Evolutionary conservation across 2,797 vertebrate species (phyloP), one percentile per base, ranked within the genome.

Genomic region (Dryobates pubescens): DNA sequence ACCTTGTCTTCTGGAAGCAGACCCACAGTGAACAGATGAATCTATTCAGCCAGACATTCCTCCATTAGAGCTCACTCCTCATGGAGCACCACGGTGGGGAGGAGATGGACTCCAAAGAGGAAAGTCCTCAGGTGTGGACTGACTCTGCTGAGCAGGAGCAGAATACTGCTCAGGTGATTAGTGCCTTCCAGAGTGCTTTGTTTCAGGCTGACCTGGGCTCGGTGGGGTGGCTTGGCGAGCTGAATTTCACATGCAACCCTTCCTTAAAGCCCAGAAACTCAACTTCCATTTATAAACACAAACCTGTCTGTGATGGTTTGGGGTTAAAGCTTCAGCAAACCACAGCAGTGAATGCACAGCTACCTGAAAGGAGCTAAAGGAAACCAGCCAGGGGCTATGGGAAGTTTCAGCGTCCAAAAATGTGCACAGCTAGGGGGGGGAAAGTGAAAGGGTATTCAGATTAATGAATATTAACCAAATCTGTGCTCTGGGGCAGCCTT

Each of bases 101-200:
- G 68, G 94, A 89, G 76, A 98, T 98, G 97, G 97, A 98, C 59
- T 90, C 97, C 20, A 98, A 98, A 96, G 97, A 97, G 12, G 97
- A 97, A 83, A 93, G 90, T 82, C 74, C 98, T 62, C 97, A 97
- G 5, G 97, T 97, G 92, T 98, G 98, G 98, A 75, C 97, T 8
- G 88, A 97, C 13, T 86, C 98, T 79, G 93, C 97, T n/a, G 97
- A 97, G 19, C 97, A 98, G 23, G 97, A 97, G 5, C 95, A 97
- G 92, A 97, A 68, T 7, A 51, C 97, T 57, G 74, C 98, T 64
- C 98, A 98, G 98, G 98, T 98, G 93, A 98, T 57, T 81, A 36
- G 65, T 26, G 58, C 62, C 36, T 81, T 82, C 51, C 34, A 57
- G 59, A 70, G 64, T 32, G 38, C 38, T 83, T 0, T 5, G 13